Percentiles rank a stretch among this genome's conserved stretches.
These are phyloP conservation scores for Parasteatoda tepidariorum DNA, from an alignment of 1,140 invertebrate genomes.

Conservation along the genomic window DNA sequence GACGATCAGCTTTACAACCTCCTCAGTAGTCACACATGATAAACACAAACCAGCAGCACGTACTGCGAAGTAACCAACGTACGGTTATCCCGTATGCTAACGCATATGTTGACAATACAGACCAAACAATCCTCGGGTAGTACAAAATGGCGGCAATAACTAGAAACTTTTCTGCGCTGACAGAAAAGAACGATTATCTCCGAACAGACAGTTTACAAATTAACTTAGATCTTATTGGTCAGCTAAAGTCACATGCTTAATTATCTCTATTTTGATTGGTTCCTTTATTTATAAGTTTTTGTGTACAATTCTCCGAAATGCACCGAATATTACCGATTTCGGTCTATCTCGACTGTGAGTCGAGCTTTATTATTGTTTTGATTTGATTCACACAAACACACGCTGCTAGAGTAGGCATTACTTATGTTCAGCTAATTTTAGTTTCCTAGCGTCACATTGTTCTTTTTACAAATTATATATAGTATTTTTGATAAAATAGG, in stretches of 20 bases:
- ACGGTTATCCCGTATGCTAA: not conserved
- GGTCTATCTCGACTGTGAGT: no score
- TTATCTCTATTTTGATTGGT: slow-evolving; percentile 31
- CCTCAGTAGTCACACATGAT: slow-evolving; percentile 4
- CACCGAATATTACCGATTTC: slow-evolving; percentile 35
- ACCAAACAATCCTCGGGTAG: not conserved
- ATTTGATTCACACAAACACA: no score
- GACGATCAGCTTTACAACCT: no score
- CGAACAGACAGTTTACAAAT: slow-evolving; percentile 40
- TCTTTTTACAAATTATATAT: no score
- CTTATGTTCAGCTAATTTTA: no score
- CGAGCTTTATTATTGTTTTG: no score
- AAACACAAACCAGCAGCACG: not conserved
- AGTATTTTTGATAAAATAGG: no score
- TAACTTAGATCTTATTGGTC: slow-evolving; percentile 13
- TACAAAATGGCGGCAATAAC: slow-evolving; percentile 51
- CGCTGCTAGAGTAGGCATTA: no score
- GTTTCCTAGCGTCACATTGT: no score
- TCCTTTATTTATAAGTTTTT: slow-evolving; percentile 48
- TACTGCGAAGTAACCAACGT: slow-evolving; percentile 2
- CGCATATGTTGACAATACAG: not conserved
- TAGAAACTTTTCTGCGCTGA: slow-evolving; percentile 60
- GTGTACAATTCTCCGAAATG: slow-evolving; percentile 34
- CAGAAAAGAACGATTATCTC: slow-evolving; percentile 51
- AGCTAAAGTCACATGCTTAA: slow-evolving; percentile 14